Percentiles rank a stretch among this genome's conserved stretches.
phyloP scores from a whole-genome alignment of 2,113 vertebrate genomes.

The Tricholaema leucomelas region DNA sequence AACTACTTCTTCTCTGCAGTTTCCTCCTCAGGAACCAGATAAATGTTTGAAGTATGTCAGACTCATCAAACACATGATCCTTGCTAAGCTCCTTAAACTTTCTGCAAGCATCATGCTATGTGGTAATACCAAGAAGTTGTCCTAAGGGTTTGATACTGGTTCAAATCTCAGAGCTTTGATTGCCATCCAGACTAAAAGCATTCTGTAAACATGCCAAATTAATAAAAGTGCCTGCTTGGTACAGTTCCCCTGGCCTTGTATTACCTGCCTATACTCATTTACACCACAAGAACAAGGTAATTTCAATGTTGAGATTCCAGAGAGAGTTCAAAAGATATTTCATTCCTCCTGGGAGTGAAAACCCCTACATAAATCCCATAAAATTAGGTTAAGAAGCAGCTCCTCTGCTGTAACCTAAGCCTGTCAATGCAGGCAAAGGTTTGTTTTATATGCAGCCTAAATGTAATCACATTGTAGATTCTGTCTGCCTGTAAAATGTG shows the following conservation, averaged over 20 bases:
- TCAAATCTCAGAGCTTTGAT: slow-evolving; percentile 60
- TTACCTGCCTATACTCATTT: slow-evolving; percentile 39
- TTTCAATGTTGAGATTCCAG: slow-evolving; percentile 30
- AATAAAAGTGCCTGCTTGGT: slow-evolving; percentile 53
- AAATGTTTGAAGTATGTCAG: background rate
- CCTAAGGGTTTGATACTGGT: slow-evolving; percentile 60
- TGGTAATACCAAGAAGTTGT: background rate
- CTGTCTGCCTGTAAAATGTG: background rate
- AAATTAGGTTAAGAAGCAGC: background rate
- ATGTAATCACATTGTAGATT: background rate
- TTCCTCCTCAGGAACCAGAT: background rate
- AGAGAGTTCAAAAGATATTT: slow-evolving; percentile 26
- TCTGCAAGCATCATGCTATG: slow-evolving; percentile 14
- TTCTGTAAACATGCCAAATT: slow-evolving; percentile 41
- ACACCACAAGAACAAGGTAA: background rate
- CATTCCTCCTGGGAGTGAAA: background rate
- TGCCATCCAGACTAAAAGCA: slow-evolving; percentile 37
- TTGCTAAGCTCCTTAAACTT: background rate
- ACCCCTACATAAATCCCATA: background rate
- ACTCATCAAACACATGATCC: background rate
- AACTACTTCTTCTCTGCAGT: background rate
- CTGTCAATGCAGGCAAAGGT: background rate
- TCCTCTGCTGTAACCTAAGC: background rate
- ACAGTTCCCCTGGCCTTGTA: slow-evolving; percentile 34
- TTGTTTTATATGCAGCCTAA: background rate